These are phyloP conservation scores for Abrostola tripartita DNA, from an alignment of 2,888 invertebrate genomes.

Conservation along the genomic window DNA sequence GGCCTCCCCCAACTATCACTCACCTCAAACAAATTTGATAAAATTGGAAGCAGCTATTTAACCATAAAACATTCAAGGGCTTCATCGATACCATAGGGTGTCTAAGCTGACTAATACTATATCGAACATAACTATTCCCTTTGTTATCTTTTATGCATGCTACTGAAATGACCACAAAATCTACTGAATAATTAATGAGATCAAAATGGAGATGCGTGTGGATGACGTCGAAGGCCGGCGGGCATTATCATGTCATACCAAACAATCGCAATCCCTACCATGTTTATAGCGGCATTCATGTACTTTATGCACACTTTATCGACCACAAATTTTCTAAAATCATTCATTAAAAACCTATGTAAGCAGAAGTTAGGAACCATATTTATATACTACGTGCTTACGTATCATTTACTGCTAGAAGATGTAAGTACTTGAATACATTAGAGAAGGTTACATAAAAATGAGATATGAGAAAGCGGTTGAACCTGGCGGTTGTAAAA, in stretches of 20 bases:
- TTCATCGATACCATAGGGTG: not conserved
- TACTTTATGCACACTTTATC: not conserved
- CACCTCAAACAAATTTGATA: too few relatives aligned
- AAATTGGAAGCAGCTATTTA: not conserved
- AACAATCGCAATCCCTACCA: conserved; percentile 9
- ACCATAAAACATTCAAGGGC: not conserved
- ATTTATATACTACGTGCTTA: too few relatives aligned
- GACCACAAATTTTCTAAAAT: too few relatives aligned
- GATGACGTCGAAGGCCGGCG: conserved; percentile 38
- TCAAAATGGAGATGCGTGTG: conserved; percentile 37
- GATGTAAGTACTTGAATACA: too few relatives aligned
- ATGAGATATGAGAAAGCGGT: too few relatives aligned
- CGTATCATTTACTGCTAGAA: too few relatives aligned
- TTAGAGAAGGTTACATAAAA: too few relatives aligned
- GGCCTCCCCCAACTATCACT: too few relatives aligned
- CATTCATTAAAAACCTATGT: too few relatives aligned
- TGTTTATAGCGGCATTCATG: conserved; percentile 16
- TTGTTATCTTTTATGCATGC: conserved; percentile 4
- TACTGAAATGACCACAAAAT: conserved; percentile 15
- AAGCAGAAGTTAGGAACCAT: too few relatives aligned
- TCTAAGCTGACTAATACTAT: not conserved
- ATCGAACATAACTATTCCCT: not conserved
- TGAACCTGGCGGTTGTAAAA: too few relatives aligned
- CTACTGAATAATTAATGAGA: conserved; percentile 39
- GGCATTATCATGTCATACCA: conserved; percentile 19